Evolutionary conservation across 2,888 invertebrate genomes (phyloP), one percentile per base, ranked within the genome.

Genomic region (Thera britannica): DNA sequence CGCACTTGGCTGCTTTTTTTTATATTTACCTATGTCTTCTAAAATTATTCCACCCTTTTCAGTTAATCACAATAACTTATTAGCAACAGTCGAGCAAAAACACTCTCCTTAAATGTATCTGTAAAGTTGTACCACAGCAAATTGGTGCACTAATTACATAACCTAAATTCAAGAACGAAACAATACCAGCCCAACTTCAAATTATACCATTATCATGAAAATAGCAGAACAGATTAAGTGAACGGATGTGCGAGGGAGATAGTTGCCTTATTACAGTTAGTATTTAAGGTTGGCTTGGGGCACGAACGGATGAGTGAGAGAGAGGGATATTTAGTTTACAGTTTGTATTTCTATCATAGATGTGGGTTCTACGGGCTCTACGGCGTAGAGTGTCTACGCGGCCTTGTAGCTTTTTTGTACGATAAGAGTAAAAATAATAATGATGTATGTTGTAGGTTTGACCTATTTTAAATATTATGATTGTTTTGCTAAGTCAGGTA

Each of bases 231-330:
- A 56, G 64, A 61, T 54, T 36, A 38, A 44, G 70, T 58, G 62
- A 58, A 48, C 54, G 44, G 59, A 12, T 67, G 76, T 66, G 70
- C 52, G 68, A 77, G 64, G 52, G 72, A 76, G 76, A 76, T 74
- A 77, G 74, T 73, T 61, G 73, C 70, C 63, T 71, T 69, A 79
- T 78, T 78, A 77, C 75, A 67, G 68, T 68, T 65, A 76, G 77
- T 79, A 81, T 83, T 78, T 78, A 74, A 80, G 61, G 65, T 73
- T 69, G 61, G 23, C 46, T 23, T 51, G 11, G 54, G 52, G 36
- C 46, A 34, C 55, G 70, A 9, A 62, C 9, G 8, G 48, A 5
- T 12, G n/a, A 36, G 56, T 60, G 23, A 23, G 23, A 23, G 23
- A 23, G 6, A 51, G 2, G 7, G 7, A 8, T 2, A n/a, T 51